These are phyloP conservation scores for Neosalanx taihuensis DNA, from an alignment of 2,797 vertebrate genomes.

Conservation along the genomic window DNA sequence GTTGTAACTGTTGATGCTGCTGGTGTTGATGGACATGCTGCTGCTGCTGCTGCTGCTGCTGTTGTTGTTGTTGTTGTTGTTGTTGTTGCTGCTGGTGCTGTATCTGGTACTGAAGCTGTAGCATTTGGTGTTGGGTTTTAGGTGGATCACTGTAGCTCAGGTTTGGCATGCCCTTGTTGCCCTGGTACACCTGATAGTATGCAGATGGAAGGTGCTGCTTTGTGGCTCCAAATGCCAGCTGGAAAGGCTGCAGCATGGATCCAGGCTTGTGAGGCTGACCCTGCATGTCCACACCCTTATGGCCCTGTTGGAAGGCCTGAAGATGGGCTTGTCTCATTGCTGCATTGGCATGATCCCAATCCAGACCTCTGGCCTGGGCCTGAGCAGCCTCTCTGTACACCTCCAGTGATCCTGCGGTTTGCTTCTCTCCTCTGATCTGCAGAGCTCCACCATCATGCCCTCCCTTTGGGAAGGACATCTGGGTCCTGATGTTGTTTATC, in stretches of 20 bases:
- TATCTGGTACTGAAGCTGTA: constrained; percentile 61
- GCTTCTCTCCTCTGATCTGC: constrained; percentile 75
- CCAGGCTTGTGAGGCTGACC: constrained; percentile 62
- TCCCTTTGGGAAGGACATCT: constrained; percentile 69
- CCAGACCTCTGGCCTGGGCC: constrained; percentile 56
- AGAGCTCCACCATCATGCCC: constrained; percentile 61
- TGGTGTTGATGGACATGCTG: constrained; percentile 69
- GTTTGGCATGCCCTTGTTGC: constrained; percentile 75
- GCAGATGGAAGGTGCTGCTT: constrained; percentile 76
- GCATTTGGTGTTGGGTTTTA: constrained; percentile 63
- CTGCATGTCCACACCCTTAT: constrained; percentile 66
- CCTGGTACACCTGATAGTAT: constrained; percentile 78
- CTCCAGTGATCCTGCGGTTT: constrained; percentile 55
- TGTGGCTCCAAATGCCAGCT: constrained; percentile 82
- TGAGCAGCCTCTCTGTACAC: constrained; percentile 67
- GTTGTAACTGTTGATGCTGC: constrained; percentile 49
- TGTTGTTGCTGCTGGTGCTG: constrained; percentile 77
- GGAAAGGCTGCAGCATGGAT: constrained; percentile 82
- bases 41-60: constrained; percentile 48
- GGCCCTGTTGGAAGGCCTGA: constrained; percentile 72
- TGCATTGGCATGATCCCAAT: constrained; percentile 71
- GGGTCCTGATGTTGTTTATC: constrained; percentile 63
- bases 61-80: constrained; percentile 55
- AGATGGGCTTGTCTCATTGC: constrained; percentile 70
- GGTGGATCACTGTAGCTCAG: constrained; percentile 71